Base-by-base conservation (phyloP, 2,113 vertebrate genomes). In the Onychostruthus taczanowskii region DNA sequence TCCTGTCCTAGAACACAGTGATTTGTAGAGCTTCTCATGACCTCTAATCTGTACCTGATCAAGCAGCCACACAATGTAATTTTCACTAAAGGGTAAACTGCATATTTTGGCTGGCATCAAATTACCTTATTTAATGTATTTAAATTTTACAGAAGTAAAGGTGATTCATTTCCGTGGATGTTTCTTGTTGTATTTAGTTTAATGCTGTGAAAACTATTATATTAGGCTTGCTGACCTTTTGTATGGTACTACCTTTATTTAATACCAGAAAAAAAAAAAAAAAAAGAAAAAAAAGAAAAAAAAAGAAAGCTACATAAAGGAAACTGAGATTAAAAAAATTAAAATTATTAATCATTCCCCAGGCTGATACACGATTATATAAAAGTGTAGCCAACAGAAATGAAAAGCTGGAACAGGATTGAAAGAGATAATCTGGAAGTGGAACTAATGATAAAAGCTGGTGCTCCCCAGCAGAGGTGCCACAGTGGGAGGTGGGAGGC, bases 131-230 rank as follows among this genome's bases (percentile, higher is more conserved):
- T 93, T 90, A 39, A 81, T 39, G 49, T 81, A 39, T 83, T 95
- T 92, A 87, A 84, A 89, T 93, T 67, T 78, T 74, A 50, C 24
- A 67, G 50, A 58, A 84, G 72, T 82, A 89, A 94, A 96, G 87
- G 69, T 84, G 37, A 39, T 78, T 81, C n/a, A 35, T 78, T 89
- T 81, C 74, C 52, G 30, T 75, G 35, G 30, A 33, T 94, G 35
- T 9, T 93, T 52, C 68, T 93, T 82, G 58, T 62, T 92, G 16
- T 31, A 47, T 95, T 87, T 89, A 84, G 47, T 83, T 41, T 35
- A 47, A 58, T 80, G 49, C 28, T 92, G 80, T 76, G 74, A 85
- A 95, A 94, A 83, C 58, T 87, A 68, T 83, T 69, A 16, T 50
- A 63, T 87, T 84, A 76, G 43, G 33, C 53, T 47, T 46, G 39